Evolutionary conservation across 2,888 invertebrate species (phyloP), one percentile per base, ranked within the genome.

Genomic region (Pasiphila rectangulata): DNA sequence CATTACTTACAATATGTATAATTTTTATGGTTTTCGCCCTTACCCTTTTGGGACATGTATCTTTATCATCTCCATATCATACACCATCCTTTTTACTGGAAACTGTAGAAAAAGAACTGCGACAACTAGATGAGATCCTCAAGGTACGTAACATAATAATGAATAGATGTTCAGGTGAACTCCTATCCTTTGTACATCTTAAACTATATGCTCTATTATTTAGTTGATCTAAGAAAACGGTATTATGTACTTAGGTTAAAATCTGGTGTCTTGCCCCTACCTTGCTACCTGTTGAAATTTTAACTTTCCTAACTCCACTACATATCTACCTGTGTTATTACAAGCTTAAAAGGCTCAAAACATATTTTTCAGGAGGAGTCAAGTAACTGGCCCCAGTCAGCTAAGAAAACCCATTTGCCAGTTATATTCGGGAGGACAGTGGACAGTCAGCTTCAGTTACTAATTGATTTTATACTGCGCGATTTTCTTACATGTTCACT

Each of bases 401-500:
- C 66, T 7, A 88, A 79, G 62, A 87, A 85, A 56, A 83, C 87
- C 29, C 92, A 93, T 76, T 89, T 94, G 59, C 93, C 94, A n/a
- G 85, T 94, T n/a, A 91, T 95, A 66, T 94, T 95, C 79, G 94
- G 95, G 27, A 91, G 95, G 54, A 94, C 95, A 47, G 94, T 97
- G 23, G 97, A 97, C 69, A 92, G 94, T 63, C 93, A 95, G 56
- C 78, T 97, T 16, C 95, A 96, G 67, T 94, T 96, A 72, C 88
- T 97, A 25, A 90, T 96, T 58, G 96, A 96, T 74, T 92, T 94
- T 73, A 85, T 94, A 23, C 87, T 95, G 27, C 88, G 94, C 63
- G 96, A 97, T 76, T 96, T 94, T 83, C 91, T 97, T 50, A 85
- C 92, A 16, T 89, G 91, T 40, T 96, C 96, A 94, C 83, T 96